Conservation (phyloP, 2,113 vertebrate species). For the Orcinus orca region DNA sequence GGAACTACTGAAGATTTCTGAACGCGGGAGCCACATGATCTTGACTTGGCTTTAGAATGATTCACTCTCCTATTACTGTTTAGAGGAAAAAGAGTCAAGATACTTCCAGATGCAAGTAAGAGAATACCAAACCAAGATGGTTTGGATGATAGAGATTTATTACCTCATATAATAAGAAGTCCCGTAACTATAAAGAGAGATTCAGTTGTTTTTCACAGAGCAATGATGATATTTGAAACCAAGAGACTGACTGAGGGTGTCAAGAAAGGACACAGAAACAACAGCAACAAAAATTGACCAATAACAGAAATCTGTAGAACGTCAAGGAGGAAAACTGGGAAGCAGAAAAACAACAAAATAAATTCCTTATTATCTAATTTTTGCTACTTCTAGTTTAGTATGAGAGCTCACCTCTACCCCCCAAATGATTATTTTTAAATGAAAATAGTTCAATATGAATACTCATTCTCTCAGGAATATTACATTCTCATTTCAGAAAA, state of each 20-base stretch:
- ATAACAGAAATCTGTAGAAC: background rate
- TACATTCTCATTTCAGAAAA: slow-evolving; percentile 45
- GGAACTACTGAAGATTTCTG: background rate
- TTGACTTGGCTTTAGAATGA: background rate
- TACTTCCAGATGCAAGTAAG: background rate
- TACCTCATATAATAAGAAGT: background rate
- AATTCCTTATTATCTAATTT: background rate
- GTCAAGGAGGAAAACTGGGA: background rate
- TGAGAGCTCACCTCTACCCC: background rate
- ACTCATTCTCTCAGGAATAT: background rate
- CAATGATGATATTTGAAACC: background rate
- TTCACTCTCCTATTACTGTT: background rate
- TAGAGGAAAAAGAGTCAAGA: background rate
- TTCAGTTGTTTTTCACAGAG: background rate
- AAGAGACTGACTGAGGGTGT: background rate
- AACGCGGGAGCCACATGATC: background rate
- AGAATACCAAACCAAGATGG: slow-evolving; percentile 23
- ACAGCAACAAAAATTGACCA: background rate
- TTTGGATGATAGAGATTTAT: background rate
- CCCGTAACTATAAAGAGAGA: background rate
- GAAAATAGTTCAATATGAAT: slow-evolving; percentile 11
- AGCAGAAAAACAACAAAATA: background rate
- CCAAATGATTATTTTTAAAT: slow-evolving; percentile 17
- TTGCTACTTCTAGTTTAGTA: background rate
- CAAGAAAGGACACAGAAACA: background rate